These are phyloP conservation scores for Periphyllus acericola DNA, from an alignment of 2,888 invertebrate genomes.

Conservation along the genomic window DNA sequence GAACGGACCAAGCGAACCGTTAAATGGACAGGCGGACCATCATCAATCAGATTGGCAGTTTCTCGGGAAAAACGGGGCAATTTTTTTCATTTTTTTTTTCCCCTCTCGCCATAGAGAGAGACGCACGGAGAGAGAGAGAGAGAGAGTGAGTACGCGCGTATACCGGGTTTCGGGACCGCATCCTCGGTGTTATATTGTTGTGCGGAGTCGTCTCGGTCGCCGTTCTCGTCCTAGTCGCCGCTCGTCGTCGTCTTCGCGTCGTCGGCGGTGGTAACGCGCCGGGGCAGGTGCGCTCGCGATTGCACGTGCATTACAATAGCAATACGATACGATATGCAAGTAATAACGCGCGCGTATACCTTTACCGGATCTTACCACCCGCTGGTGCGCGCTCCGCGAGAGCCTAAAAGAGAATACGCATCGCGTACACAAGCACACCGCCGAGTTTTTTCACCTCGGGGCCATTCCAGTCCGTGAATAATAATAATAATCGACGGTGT, in stretches of 20 bases:
- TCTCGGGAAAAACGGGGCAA: constrained; percentile 44
- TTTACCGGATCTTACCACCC: constrained; percentile 56
- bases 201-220: neutral
- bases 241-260: constrained; percentile 10
- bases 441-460: constrained; percentile 53
- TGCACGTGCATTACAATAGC: neutral
- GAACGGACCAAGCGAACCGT: constrained; percentile 60
- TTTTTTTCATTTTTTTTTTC: constrained; percentile 10
- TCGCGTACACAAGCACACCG: neutral
- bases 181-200: neutral
- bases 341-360: neutral
- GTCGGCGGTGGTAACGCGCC: constrained; percentile 22
- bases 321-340: neutral
- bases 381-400: constrained; percentile 20
- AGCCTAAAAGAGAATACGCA: neutral
- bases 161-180: neutral
- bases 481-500: neutral
- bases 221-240: neutral
- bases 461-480: neutral
- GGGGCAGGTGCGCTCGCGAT: constrained; percentile 26
- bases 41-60: constrained; percentile 62
- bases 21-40: constrained; percentile 61
- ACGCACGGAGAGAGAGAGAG: neutral
- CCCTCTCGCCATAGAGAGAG: neutral
- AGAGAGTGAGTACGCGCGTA: neutral